A percentile compares a stretch with the other conserved stretches of the same genome.
Conservation (phyloP, 2,113 vertebrate genomes). For the Empidonax alnorum region DNA sequence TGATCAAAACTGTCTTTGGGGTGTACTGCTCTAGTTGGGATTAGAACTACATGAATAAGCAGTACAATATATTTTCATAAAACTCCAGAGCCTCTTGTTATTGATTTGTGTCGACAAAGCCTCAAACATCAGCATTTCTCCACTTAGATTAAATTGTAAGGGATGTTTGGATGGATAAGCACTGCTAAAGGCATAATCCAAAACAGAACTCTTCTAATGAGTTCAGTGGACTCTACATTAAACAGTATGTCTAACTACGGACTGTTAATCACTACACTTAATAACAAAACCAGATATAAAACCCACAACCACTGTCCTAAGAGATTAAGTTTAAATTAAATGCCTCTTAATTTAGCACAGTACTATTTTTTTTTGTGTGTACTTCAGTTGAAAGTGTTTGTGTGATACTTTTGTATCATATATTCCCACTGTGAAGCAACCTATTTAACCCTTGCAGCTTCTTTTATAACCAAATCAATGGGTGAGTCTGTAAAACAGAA, state of each 20-base stretch:
- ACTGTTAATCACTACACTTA: background rate
- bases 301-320: background rate
- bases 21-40: background rate
- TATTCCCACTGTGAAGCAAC: background rate
- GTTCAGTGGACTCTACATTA: background rate
- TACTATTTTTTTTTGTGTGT: background rate
- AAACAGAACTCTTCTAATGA: conserved; percentile 47
- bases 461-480: background rate
- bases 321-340: conserved; percentile 23
- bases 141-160: conserved; percentile 1
- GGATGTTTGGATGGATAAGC: conserved; percentile 23
- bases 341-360: background rate
- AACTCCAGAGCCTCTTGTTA: background rate
- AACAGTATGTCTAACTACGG: background rate
- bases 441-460: background rate
- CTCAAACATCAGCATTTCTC: conserved; percentile 4
- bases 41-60: background rate
- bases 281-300: conserved; percentile 26
- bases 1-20: background rate
- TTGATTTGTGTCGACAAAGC: background rate
- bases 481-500: background rate
- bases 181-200: conserved; percentile 46
- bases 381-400: background rate
- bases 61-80: background rate
- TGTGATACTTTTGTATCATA: background rate